These are phyloP conservation scores for Hyphantria cunea DNA, from an alignment of 1,140 invertebrate genomes.

Conservation along the genomic window DNA sequence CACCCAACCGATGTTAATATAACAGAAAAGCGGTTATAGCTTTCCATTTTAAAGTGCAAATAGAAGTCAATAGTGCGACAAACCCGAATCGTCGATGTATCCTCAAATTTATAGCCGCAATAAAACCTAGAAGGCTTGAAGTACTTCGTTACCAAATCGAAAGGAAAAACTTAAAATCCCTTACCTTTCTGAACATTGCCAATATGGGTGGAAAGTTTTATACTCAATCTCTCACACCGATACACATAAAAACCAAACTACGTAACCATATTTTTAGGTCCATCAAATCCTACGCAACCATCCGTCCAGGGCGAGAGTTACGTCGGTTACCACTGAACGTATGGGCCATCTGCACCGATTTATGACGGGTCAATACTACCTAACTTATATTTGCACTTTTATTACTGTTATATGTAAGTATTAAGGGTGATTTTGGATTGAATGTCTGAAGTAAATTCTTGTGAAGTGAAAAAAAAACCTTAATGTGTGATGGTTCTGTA, in stretches of 20 bases:
- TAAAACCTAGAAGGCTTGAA: no score
- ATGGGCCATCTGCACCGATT: background rate
- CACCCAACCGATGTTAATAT: no score
- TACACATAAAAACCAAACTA: background rate
- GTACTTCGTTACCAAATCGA: no score
- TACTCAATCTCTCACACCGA: background rate
- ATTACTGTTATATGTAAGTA: background rate
- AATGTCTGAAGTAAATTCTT: background rate
- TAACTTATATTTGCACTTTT: background rate
- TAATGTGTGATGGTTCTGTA: no score
- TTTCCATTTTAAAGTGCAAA: no score
- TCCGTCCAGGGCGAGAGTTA: background rate
- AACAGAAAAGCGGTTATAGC: no score
- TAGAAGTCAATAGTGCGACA: no score
- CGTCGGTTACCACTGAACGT: background rate
- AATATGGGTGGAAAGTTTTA: no score
- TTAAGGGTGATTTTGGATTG: background rate
- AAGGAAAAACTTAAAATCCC: no score
- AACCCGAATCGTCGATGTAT: no score
- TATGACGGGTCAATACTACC: background rate
- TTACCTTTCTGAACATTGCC: no score
- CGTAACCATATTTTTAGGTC: background rate
- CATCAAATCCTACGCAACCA: background rate
- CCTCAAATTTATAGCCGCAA: no score
- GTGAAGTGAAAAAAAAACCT: background rate